Evolutionary conservation across 2,888 invertebrate species (phyloP), one percentile per base, ranked within the genome.

Genomic region (Pyrochroa serraticornis): DNA sequence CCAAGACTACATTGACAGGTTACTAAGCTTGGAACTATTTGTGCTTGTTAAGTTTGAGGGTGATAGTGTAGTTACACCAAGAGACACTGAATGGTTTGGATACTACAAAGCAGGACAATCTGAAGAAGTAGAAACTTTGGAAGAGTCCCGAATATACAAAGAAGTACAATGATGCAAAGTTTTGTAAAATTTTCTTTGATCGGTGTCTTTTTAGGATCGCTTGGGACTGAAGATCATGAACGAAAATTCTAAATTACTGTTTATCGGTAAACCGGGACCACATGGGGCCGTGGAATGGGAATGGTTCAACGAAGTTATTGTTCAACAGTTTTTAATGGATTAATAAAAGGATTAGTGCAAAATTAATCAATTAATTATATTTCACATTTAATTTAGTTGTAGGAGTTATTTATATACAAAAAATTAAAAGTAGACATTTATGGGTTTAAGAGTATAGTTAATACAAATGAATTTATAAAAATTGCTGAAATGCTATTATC

Each of bases 21-120:
- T 99, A 55, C 82, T 85, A 63, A 86, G 83, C 46, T 80, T 99
- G 51, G 82, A 90, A 53, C 89, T 93, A 70, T 86, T 99, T 58
- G 91, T 98, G 0, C 80, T 99, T 82, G 92, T 99, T 0, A 92
- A 89, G 80, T 99, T 98, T 75, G 81, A 85, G 0, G 85, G 91
- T 52, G 99, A 99, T 75, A 87, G 91, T 0, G 92, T 98, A 81
- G 97, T 99, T 0, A 87, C 92, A 68, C 99, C 99, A 0, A 85
- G 82, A 35, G 97, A 95, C 73, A 86, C 91, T 0, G 93, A 95
- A 79, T 97, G 97, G 97, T 98, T 98, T 78, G 96, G 95, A 0
- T 99, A 91, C 80, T 99, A 95, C 75, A 85, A 84, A 58, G 88
- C 92, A 0, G 95, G 96, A 0, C 93, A 96, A 77, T 87, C 87